Evolutionary conservation across 2,797 vertebrate species (phyloP), one percentile per base, ranked within the genome.

Genomic region (Buceros bicornis): DNA sequence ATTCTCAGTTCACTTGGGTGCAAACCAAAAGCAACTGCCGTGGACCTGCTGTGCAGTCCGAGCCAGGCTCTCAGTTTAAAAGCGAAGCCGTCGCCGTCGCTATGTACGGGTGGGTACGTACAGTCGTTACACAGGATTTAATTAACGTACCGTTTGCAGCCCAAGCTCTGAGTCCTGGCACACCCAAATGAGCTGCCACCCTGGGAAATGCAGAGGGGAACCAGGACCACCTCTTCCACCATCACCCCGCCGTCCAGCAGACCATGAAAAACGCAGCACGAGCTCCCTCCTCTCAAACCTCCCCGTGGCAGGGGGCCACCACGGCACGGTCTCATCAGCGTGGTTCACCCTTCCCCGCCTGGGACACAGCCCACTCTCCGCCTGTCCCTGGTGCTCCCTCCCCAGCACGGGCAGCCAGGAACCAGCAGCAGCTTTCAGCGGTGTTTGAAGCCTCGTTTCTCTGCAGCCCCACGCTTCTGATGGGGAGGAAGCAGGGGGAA

Each of bases 71-170:
- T 70, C 31, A 0, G 42, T 64, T 37, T 60, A 47, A 58, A 79
- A 74, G 48, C 40, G 47, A 25, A 67, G 48, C 26, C 16, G 25
- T 20, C n/a, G 26, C 21, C 29, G 54, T 91, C 26, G 0, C 25
- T 51, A 11, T 2, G 1, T 33, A 11, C 0, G 2, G 37, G n/a
- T 56, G 76, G 37, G 50, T 21, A 26, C 0, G 0, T 19, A 21
- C 2, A 15, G 33, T 14, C 7, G 1, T 56, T 42, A 42, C 1
- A 29, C 10, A 76, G 43, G 53, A 28, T 60, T 67, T 85, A 45
- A 62, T 45, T 45, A 54, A 16, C 15, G 28, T 51, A 47, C 2
- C 3, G 37, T 40, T 40, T 40, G 37, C 22, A 10, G 16, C 20
- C 74, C n/a, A n/a, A 65, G 47, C 64, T 50, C 58, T 16, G 60